Base-by-base conservation (phyloP, 2,888 invertebrate species). In the Eudasyphora cyanicolor region DNA sequence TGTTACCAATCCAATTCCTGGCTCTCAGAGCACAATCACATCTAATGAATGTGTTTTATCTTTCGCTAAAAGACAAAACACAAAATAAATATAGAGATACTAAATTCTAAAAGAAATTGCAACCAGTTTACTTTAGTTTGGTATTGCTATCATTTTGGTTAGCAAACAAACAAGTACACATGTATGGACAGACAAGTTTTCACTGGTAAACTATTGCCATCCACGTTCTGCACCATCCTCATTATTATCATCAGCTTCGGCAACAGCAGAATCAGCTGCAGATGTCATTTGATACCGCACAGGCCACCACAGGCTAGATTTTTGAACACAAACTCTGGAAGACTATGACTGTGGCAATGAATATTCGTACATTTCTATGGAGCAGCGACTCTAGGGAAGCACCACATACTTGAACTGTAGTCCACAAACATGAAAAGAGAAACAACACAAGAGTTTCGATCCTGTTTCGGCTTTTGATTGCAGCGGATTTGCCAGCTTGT, bases 101-200 rank as follows among this genome's bases (percentile, higher is more conserved):
- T 49, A 49, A 60, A 67, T 60, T 42, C 35, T 17, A 54, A 70
- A 79, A 74, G 74, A 77, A 80, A 83, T 60, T 17, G 42, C n/a
- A 76, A 82, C 82, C 45, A 57, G 79, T 82, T 76, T 73, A 1
- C 49, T 14, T n/a, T n/a, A n/a, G n/a, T n/a, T n/a, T n/a, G n/a
- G n/a, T n/a, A n/a, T n/a, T n/a, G n/a, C n/a, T 27, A 27, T 24
- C 1, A 24, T 24, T 57, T 51, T 24, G 12, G 57, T 57, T 14
- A 57, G 14, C 27, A n/a, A n/a, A n/a, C 57, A 57, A 24, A 57
- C 57, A 57, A 27, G 57, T 57, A 57, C 57, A 27, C 27, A 45
- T 32, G 32, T 32, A 32, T 32, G 32, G 32, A 32, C 27, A 27
- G 57, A 67, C 67, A 42, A 67, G 67, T 67, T 42, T 67, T 67